phyloP scores from a whole-genome alignment of 2,113 vertebrate genomes.

The Ploceus nigricollis region DNA sequence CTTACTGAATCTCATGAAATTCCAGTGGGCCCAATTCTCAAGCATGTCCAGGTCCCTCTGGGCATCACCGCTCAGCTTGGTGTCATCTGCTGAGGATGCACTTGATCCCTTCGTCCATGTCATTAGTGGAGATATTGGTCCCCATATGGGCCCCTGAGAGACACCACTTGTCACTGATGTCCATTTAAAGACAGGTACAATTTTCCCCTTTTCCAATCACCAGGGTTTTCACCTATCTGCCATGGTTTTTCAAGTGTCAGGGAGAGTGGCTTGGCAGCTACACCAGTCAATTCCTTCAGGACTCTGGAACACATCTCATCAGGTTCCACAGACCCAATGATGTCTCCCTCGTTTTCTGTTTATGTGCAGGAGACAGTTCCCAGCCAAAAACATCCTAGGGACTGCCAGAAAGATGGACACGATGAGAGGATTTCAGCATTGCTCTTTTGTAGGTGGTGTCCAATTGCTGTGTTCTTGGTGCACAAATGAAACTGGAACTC shows the following conservation, averaged over 20 bases:
- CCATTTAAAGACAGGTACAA: neutral
- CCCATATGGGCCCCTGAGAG: neutral
- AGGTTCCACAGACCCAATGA: rapidly evolving
- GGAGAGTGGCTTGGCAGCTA: neutral
- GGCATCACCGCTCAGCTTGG: neutral
- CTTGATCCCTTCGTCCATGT: neutral
- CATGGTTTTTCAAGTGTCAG: neutral
- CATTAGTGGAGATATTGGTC: neutral
- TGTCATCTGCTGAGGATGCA: neutral
- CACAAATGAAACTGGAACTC: neutral
- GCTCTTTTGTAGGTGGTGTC: neutral
- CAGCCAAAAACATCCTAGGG: neutral
- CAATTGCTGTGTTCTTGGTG: neutral
- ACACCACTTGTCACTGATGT: neutral
- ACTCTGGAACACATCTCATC: neutral
- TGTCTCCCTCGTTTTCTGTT: neutral
- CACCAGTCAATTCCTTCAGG: neutral
- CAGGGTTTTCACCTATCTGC: neutral
- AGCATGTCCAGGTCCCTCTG: neutral
- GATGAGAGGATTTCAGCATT: neutral
- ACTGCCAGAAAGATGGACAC: neutral
- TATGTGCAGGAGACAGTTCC: neutral
- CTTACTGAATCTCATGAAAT: neutral
- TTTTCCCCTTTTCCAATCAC: neutral
- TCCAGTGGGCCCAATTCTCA: neutral